Evolutionary conservation across 2,797 vertebrate genomes (phyloP), one percentile per base, ranked within the genome.

Genomic region (Sternarchorhynchus goeldii): DNA sequence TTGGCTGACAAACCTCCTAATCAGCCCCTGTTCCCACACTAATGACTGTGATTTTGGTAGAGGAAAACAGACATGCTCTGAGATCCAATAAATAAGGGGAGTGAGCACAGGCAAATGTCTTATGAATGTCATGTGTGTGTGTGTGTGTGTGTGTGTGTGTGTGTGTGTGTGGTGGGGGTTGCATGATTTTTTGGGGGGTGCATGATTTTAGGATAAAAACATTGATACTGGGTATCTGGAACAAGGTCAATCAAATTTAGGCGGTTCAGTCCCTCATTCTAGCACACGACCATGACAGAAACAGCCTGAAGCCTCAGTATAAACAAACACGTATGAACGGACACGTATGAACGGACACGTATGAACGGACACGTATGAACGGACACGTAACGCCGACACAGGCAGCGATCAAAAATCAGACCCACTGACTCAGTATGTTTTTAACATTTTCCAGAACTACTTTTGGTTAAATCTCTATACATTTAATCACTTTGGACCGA

Each of bases 1-100:
- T 85, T 81, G 76, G 85, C 89, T 88, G 86, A 89, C 86, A 89
- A 86, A 85, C 84, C 80, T 80, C 82, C 85, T 68, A 82, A 85
- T 87, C 84, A 86, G 83, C 84, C 83, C 72, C 69, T 67, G 76
- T 79, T 86, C 58, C 79, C 53, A 71, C 79, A 70, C 85, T 92
- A 92, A 92, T 91, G 86, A 92, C 88, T 88, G 85, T 91, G 84
- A 82, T 90, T 90, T 89, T 83, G 82, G 79, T 68, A 81, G 78
- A 86, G 77, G 59, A 58, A 60, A 45, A 81, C 64, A 76, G 21
- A 72, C 69, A 76, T 34, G 16, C 50, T 64, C 39, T 62, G 75
- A 66, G 34, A 69, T 72, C 67, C 8, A 55, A 76, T 41, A 80
- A 68, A 75, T 56, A 31, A 45, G 68, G 81, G 67, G 55, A 74